Conservation (phyloP, 2,797 vertebrate species). For the Coendou prehensilis region DNA sequence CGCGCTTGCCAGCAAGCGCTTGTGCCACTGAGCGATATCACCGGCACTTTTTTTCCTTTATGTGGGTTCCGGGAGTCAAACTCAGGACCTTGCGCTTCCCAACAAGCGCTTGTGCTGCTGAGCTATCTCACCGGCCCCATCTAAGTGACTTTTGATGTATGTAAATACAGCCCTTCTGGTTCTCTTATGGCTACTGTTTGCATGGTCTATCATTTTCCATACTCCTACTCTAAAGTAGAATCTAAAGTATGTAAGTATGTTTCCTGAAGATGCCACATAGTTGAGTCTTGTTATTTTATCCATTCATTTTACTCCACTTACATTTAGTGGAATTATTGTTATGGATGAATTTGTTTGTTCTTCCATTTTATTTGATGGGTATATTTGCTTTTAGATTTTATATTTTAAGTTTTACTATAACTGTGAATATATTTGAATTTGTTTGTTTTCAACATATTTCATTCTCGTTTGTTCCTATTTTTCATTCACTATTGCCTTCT, state of each 20-base stretch:
- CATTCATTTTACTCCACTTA: neutral
- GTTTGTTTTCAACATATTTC: slow-evolving; percentile 30
- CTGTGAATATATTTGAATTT: slow-evolving; percentile 12
- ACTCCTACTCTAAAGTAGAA: slow-evolving; percentile 16
- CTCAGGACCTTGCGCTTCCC: too few relatives aligned
- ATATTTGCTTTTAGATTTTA: slow-evolving; percentile 31
- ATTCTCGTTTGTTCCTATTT: neutral
- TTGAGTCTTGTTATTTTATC: neutral
- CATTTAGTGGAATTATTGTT: slow-evolving; percentile 2
- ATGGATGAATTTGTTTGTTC: neutral
- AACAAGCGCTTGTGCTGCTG: too few relatives aligned
- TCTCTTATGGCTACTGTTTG: neutral
- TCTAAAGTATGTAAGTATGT: neutral
- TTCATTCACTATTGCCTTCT: neutral
- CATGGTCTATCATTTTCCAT: neutral
- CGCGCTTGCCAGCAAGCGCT: too few relatives aligned
- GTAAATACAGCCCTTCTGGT: neutral
- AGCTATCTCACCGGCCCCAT: neutral
- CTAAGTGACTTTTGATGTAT: neutral
- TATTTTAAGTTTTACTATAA: neutral
- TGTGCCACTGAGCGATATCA: too few relatives aligned
- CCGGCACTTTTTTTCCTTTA: too few relatives aligned
- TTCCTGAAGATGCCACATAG: slow-evolving; percentile 32
- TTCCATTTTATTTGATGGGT: neutral
- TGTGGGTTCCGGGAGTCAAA: too few relatives aligned